Base-by-base conservation (phyloP, 2,797 vertebrate species). In the Galaxias olidus region DNA sequence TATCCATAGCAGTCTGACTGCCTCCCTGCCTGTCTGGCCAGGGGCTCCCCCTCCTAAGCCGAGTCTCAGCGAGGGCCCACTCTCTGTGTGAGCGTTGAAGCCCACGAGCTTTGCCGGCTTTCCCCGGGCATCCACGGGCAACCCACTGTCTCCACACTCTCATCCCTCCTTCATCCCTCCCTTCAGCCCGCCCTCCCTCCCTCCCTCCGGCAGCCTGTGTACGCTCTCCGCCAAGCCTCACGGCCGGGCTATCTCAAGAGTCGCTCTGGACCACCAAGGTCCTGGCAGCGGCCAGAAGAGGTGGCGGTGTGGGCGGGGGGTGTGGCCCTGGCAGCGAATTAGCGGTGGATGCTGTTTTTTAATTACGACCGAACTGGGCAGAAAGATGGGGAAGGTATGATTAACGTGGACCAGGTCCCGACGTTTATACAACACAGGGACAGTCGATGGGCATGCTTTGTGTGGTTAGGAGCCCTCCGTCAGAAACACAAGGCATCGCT, bases 191-290 rank as follows among this genome's bases (percentile, higher is more conserved):
- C 48, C n/a, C 43, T 54, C 45, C 54, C 9, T 18, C 63, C 44
- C 60, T 43, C 50, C 46, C 41, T 65, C 53, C 86, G 84, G 81
- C 81, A 59, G 85, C 85, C 84, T 88, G 89, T 90, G 89, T 88
- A 89, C 84, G 30, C 30, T 30, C 30, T 78, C 86, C 78, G 75
- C 69, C 70, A 77, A 81, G 85, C 81, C 84, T 81, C 88, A 86
- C 57, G 82, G 88, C 84, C 8, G 65, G 85, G 82, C 90, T 88
- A 90, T 89, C 89, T 89, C 82, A 68, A n/a, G 87, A 89, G 86
- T 82, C 82, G 70, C 82, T 87, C 85, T 85, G 90, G 88, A 89
- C 88, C 90, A 88, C 90, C 88, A 87, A 87, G 85, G 86, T 63
- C 88, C 80, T 77, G 75, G 69, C 65, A 66, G 82, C 77, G 59